phyloP scores from a whole-genome alignment of 1,140 invertebrate species.

The Cryptotermes secundus region DNA sequence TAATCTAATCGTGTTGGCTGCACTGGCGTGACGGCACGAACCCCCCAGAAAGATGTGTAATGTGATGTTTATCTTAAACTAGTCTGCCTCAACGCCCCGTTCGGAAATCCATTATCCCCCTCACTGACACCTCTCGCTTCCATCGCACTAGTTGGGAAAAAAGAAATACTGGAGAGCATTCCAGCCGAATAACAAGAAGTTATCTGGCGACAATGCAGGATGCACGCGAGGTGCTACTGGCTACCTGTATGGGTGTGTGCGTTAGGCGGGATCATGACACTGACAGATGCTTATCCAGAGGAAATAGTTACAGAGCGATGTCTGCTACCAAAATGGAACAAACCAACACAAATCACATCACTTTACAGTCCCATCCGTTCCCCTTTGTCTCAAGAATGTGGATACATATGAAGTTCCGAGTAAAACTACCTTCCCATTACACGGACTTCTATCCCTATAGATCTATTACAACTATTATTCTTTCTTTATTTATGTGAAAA shows the following conservation, averaged over 20 bases:
- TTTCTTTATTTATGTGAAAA: too few species aligned
- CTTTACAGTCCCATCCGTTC: background rate
- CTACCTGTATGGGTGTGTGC: background rate
- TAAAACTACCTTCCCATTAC: too few species aligned
- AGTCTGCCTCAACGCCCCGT: slow-evolving; percentile 29
- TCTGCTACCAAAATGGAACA: background rate
- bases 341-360: background rate
- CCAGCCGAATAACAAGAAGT: background rate
- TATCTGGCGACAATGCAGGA: background rate
- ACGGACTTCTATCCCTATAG: too few species aligned
- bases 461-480: too few species aligned
- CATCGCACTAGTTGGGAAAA: background rate
- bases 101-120: slow-evolving; percentile 33
- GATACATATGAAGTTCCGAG: background rate
- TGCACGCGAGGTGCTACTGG: background rate
- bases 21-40: background rate
- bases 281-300: background rate
- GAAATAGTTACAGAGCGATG: background rate
- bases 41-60: slow-evolving; percentile 18
- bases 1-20: background rate
- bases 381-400: background rate
- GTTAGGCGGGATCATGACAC: background rate
- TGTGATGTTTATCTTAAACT: slow-evolving; percentile 34
- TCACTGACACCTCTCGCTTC: background rate
- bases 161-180: slow-evolving; percentile 13